Evolutionary conservation across 2,113 vertebrate genomes (phyloP), one percentile per base, ranked within the genome.

Genomic region (Prietella phreatophila): DNA sequence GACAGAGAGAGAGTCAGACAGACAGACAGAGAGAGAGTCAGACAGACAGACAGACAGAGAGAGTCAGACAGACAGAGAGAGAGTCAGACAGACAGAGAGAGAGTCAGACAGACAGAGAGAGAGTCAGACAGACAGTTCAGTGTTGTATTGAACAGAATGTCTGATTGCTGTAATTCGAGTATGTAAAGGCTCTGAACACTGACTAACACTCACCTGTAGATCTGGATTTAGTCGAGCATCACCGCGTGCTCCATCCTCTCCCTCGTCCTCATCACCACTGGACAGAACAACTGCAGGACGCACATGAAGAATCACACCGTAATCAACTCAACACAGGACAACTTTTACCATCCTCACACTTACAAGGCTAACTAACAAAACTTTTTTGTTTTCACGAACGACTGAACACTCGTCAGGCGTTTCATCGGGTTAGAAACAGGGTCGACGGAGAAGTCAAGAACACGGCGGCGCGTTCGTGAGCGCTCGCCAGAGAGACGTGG

Each of bases 271-370:
- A 22, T 95, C 92, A 27, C 94, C 94, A 79, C 95, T 96, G 1
- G 95, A 96, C 30, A 96, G 87, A 0, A 96, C 93, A 13, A 96
- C 94, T 96, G 89, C 13, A 61, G 9, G 0, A 87, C 69, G 69
- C 13, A 53, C 22, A 27, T 50, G 47, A 50, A 50, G 8, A 50
- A 50, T 50, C 47, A 50, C 47, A 50, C 9, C 8, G 47, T 50
- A 9, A 1, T 50, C 10, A 50, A 50, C 42, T 47, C 42, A 47
- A 47, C 42, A 6, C 42, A 47, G 42, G 42, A 47, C 42, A 47
- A 7, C 47, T 10, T 50, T 50, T 50, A 10, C 47, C 8, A 50
- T 11, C 47, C 47, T 50, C 47, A 50, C 10, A 50, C 47, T 0
- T 50, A n/a, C 9, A 1, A 1, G 47, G 0, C 47, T 50, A 50